Base-by-base conservation (phyloP, 2,888 invertebrate species). In the Augochlorella aurata region DNA sequence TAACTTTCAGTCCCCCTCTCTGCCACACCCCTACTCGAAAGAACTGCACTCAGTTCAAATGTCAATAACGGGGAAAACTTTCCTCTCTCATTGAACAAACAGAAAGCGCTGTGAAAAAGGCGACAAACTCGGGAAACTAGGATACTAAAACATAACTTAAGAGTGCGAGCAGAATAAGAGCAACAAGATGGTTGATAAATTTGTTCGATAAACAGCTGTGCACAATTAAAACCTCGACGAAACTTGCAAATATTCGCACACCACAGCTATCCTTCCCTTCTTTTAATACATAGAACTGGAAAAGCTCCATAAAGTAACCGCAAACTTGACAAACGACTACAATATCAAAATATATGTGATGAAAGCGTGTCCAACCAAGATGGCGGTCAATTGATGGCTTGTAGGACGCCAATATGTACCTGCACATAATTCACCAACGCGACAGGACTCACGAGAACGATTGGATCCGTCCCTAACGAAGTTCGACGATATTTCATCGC, bases 401-500 rank as follows among this genome's bases (percentile, higher is more conserved):
- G 21, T 10, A 21, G 21, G 21, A 54, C 12, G 54, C 54, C 54
- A 21, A 54, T 29, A 29, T 29, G 29, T 54, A 54, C 21, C 14
- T 24, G 16, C 14, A 16, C 16, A 44, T 44, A 65, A 65, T 65
- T 65, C n/a, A n/a, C 18, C 44, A 44, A 44, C 9, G n/a, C 44
- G 44, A 18, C 38, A 38, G 63, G 44, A n/a, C 5, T 45, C n/a
- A 18, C n/a, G 44, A 44, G 44, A 44, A 18, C 44, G n/a, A 18
- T n/a, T 14, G n/a, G n/a, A 44, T 65, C 44, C 65, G 44, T n/a
- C 45, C 44, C 65, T 44, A 45, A 45, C 65, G 65, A 44, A 65
- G 65, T 65, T 65, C n/a, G 38, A 44, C 44, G n/a, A 65, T 65
- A 44, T 44, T n/a, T 65, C 65, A 65, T 44, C 65, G 63, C 8